Percentiles rank a stretch among this genome's conserved stretches.
Conservation (phyloP, 2,888 invertebrate species). For the Scelioninae gen. 1 region DNA sequence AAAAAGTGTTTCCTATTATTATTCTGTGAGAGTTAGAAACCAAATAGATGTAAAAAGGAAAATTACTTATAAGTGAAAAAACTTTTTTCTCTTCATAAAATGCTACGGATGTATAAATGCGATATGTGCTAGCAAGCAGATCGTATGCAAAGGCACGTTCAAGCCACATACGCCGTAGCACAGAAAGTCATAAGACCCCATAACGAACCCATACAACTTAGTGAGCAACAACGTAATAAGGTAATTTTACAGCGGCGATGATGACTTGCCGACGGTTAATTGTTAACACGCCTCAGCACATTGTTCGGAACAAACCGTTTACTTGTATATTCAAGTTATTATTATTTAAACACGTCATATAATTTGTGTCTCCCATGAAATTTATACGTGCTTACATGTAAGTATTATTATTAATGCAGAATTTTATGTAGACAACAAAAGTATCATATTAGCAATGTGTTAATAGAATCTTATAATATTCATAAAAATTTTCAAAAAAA, state of each 20-base stretch:
- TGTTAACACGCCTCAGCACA: slow-evolving; percentile 79
- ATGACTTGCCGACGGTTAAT: slow-evolving; percentile 78
- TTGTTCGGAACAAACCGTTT: slow-evolving; percentile 74
- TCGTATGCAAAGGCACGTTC: slow-evolving; percentile 83
- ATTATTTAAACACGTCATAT: slow-evolving; percentile 64
- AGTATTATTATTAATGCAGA: slow-evolving; percentile 5
- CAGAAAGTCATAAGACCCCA: slow-evolving; percentile 72
- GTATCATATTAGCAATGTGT: too few species aligned
- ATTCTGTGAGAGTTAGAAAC: slow-evolving; percentile 36
- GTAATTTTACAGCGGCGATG: slow-evolving; percentile 73
- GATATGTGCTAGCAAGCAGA: slow-evolving; percentile 80
- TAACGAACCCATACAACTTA: slow-evolving; percentile 77
- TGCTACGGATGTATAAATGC: slow-evolving; percentile 71
- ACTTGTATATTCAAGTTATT: slow-evolving; percentile 46
- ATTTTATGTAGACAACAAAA: not conserved
- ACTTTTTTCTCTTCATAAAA: slow-evolving; percentile 39
- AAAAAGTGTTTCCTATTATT: slow-evolving; percentile 16
- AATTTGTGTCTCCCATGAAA: slow-evolving; percentile 50
- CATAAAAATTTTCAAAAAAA: too few species aligned
- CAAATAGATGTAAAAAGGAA: slow-evolving; percentile 44
- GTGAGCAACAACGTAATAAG: slow-evolving; percentile 77
- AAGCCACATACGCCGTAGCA: slow-evolving; percentile 75
- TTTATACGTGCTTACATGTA: slow-evolving; percentile 39
- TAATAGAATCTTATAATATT: too few species aligned
- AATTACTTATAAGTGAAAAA: slow-evolving; percentile 46